A percentile compares a stretch with the other conserved stretches of the same genome.
phyloP scores from a whole-genome alignment of 2,113 vertebrate species.

The human region GRCh38 chr3:188965001-188965500 shows the following conservation, averaged over 20 bases:
- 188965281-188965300: constrained; percentile 26
- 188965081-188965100: background rate
- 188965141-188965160: background rate
- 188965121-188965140: background rate
- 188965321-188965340: background rate
- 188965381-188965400: background rate
- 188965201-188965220: constrained; percentile 20
- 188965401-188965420: background rate
- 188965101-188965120: background rate
- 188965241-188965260: constrained; percentile 28
- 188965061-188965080: background rate
- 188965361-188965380: background rate
- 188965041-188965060: background rate
- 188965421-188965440: background rate
- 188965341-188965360: background rate
- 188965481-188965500: background rate
- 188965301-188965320: constrained; percentile 13
- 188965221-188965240: constrained; percentile 18
- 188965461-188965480: background rate
- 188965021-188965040: background rate
- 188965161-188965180: background rate
- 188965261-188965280: background rate
- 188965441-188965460: background rate
- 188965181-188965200: constrained; percentile 28
- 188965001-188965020: background rate